Conservation (phyloP, 2,888 invertebrate genomes). For the Monochamus alternatus region DNA sequence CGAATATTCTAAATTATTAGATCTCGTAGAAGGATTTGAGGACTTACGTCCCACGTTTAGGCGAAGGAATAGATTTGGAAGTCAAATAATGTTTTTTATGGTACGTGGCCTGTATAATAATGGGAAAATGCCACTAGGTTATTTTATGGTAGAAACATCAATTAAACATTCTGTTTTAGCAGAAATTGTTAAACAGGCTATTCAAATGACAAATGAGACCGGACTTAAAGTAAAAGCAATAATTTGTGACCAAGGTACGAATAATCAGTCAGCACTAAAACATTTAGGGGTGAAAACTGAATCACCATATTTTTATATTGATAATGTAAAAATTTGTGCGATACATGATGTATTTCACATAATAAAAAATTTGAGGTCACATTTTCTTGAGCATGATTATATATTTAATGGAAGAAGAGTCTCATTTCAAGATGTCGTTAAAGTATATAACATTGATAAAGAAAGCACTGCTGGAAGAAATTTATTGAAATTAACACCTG, state of each 20-base stretch:
- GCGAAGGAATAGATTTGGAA: background rate
- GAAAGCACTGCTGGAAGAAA: background rate
- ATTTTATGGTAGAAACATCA: background rate
- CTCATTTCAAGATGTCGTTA: slow-evolving; percentile 2
- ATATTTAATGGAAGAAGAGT: slow-evolving; percentile 13
- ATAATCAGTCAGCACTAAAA: slow-evolving; percentile 13
- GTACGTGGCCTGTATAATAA: background rate
- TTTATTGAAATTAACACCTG: slow-evolving; percentile 30
- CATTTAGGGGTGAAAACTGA: background rate
- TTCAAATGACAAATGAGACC: background rate
- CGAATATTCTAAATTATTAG: slow-evolving; percentile 11
- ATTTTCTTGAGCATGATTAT: slow-evolving; percentile 1
- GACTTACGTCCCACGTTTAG: background rate
- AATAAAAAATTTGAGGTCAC: background rate
- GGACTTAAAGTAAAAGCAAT: background rate
- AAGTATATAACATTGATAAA: slow-evolving; percentile 4
- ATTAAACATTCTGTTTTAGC: background rate
- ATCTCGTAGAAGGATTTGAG: slow-evolving; percentile 9
- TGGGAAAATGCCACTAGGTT: slow-evolving; percentile 12
- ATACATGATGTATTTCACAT: slow-evolving; percentile 5
- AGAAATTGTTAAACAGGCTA: background rate
- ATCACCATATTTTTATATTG: background rate
- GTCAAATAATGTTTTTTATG: slow-evolving; percentile 19
- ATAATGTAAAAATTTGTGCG: background rate
- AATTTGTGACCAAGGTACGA: slow-evolving; percentile 14